Percentiles rank a stretch among this genome's conserved stretches.
Evolutionary conservation across 2,113 vertebrate species (phyloP).

Genomic region (Dipodomys ordii): DNA sequence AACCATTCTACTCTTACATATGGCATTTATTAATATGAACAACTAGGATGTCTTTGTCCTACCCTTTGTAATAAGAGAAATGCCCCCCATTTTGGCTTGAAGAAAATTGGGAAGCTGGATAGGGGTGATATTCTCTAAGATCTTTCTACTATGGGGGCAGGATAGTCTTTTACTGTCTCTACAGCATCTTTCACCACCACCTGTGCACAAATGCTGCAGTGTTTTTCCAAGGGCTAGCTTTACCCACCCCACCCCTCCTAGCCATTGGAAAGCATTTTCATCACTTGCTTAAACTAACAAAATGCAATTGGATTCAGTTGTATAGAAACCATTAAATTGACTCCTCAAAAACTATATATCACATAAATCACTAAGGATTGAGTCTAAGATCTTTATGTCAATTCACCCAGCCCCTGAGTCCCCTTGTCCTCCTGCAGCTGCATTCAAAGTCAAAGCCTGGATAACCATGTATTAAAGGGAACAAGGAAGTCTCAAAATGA

Average conservation of each 20-base stretch:
- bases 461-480: neutral
- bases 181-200: neutral
- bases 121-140: neutral
- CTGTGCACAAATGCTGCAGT: neutral
- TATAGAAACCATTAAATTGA: neutral
- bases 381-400: neutral
- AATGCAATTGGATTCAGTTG: neutral
- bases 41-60: neutral
- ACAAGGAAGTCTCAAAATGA: neutral
- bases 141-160: neutral
- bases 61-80: neutral
- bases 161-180: neutral
- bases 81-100: neutral
- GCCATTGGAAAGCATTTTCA: neutral
- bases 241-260: neutral
- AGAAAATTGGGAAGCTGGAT: neutral
- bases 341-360: neutral
- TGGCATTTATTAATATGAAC: neutral
- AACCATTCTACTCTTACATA: neutral
- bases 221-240: neutral
- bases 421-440: neutral
- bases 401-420: neutral
- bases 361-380: neutral
- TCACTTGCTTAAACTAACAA: neutral
- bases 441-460: constrained; percentile 21